Conservation (phyloP, 2,113 vertebrate species). For the Pteropus alecto region DNA sequence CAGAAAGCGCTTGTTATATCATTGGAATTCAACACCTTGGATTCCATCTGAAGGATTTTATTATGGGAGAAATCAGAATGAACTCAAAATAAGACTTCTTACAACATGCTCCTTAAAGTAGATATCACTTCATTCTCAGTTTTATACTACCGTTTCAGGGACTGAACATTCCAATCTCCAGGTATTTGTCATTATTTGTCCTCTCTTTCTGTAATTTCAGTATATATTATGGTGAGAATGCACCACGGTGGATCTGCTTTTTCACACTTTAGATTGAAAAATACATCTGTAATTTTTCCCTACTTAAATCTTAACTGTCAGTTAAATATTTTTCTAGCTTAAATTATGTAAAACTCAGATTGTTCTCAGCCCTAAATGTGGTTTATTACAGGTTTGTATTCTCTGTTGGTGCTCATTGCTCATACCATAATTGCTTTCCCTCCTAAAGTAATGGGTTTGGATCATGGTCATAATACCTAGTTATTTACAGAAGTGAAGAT, state of each 20-base stretch:
- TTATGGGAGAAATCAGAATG: neutral
- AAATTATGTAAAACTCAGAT: conserved; percentile 29
- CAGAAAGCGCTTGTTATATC: neutral
- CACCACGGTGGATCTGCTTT: neutral
- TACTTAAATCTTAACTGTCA: neutral
- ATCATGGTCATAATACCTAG: conserved; percentile 29
- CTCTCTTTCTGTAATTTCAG: neutral
- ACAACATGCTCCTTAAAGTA: neutral
- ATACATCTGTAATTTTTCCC: neutral
- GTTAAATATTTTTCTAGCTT: conserved; percentile 39
- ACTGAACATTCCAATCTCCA: neutral
- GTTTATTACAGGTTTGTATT: conserved; percentile 52
- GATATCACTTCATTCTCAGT: neutral
- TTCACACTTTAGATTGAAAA: neutral
- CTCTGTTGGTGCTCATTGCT: neutral
- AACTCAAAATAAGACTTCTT: neutral
- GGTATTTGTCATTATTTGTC: neutral
- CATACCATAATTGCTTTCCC: conserved; percentile 46
- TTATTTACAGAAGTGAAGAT: conserved; percentile 51
- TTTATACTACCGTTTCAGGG: neutral
- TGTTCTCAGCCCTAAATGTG: conserved; percentile 16
- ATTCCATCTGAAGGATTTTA: neutral
- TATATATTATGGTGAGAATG: neutral
- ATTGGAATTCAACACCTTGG: neutral
- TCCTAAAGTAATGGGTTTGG: conserved; percentile 28